A percentile compares a stretch with the other conserved stretches of the same genome.
These are phyloP conservation scores for Saguinus imperator DNA, from an alignment of 2,113 vertebrate species.

Conservation along the genomic window DNA sequence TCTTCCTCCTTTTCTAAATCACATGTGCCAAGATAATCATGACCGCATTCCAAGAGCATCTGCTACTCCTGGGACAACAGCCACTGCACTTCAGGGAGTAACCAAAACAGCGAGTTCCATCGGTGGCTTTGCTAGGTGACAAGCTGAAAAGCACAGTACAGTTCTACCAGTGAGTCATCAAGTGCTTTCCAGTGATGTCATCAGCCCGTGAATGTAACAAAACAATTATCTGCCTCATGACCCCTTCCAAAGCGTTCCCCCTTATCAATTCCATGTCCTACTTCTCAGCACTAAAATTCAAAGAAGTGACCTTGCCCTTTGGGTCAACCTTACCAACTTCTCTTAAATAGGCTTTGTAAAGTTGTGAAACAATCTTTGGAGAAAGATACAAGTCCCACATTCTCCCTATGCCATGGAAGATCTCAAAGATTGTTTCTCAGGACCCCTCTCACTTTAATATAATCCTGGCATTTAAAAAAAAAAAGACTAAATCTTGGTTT, in stretches of 20 bases:
- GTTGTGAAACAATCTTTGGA: not conserved
- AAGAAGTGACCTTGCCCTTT: not conserved
- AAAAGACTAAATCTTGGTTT: not conserved
- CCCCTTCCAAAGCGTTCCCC: not conserved
- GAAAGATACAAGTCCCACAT: not conserved
- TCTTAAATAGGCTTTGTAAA: not conserved
- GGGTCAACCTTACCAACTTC: not conserved
- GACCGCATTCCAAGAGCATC: not conserved
- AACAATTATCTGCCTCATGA: not conserved
- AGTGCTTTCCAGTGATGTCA: not conserved
- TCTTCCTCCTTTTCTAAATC: not conserved
- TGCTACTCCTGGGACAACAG: not conserved
- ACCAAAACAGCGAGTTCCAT: not conserved
- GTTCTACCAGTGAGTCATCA: not conserved
- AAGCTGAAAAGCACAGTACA: not conserved
- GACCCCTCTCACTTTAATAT: not conserved
- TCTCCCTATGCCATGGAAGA: not conserved
- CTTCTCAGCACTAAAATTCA: not conserved
- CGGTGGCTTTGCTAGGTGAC: not conserved
- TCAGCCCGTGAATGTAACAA: not conserved
- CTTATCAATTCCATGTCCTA: not conserved
- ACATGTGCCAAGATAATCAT: not conserved
- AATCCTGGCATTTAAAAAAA: not conserved
- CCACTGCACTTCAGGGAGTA: not conserved
- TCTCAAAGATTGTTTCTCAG: not conserved